These are phyloP conservation scores for Dolichallabes microphthalmus DNA, from an alignment of 2,113 vertebrate genomes.

Conservation along the genomic window DNA sequence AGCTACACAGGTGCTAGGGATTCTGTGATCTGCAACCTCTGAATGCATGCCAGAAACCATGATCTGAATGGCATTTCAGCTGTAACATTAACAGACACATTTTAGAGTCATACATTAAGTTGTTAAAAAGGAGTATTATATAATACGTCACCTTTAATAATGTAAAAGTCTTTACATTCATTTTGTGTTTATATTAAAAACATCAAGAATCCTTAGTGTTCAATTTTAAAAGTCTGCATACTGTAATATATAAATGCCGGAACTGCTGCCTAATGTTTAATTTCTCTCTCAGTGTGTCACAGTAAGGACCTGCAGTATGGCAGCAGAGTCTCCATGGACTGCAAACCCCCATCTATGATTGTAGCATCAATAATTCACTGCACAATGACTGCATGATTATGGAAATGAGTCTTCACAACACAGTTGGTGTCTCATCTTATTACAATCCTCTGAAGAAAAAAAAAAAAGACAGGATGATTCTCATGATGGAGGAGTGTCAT, in stretches of 20 bases:
- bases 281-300: neutral
- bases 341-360: slow-evolving; percentile 43
- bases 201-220: neutral
- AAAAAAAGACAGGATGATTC: slow-evolving; percentile 17
- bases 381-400: slow-evolving; percentile 36
- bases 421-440: slow-evolving; percentile 44
- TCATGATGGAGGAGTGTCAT: slow-evolving; percentile 23
- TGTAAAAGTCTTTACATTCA: neutral
- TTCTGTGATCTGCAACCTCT: too few relatives aligned
- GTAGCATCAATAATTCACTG: slow-evolving; percentile 47
- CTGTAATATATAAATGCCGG: neutral
- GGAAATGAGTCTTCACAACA: slow-evolving; percentile 35
- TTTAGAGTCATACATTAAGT: too few relatives aligned
- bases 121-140: too few relatives aligned
- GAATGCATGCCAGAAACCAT: too few relatives aligned
- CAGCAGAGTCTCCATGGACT: slow-evolving; percentile 27
- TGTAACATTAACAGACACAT: too few relatives aligned
- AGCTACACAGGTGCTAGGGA: too few relatives aligned
- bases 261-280: neutral
- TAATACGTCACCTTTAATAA: neutral
- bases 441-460: slow-evolving; percentile 16
- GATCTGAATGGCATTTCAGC: too few relatives aligned
- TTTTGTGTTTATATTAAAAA: slow-evolving; percentile 10
- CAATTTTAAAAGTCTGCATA: neutral
- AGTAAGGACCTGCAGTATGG: slow-evolving; percentile 21